Base-by-base conservation (phyloP, 2,797 vertebrate species). In the Alcedo atthis region DNA sequence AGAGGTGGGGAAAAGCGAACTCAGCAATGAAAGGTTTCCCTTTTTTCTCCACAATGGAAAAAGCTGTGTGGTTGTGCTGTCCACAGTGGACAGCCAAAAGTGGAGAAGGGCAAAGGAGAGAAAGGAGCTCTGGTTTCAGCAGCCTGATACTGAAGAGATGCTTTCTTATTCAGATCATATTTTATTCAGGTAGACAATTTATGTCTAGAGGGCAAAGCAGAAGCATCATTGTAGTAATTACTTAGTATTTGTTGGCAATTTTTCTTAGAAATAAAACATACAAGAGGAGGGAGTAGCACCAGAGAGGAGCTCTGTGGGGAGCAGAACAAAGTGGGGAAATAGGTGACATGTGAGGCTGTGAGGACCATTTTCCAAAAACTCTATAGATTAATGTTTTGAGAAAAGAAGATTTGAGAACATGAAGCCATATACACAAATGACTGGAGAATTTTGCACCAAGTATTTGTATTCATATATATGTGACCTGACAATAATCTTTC, bases 291-390 rank as follows among this genome's bases (percentile, higher is more conserved):
- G 5, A 77, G 87, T 24, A 12, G 46, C 18, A 54, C 5, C 2
- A 46, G 26, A 5, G 16, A 57, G 24, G 10, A 5, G 2, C 67
- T 57, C 7, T 67, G 2, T 13, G 20, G 55, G 77, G 13, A 70
- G 5, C 17, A 45, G 14, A 63, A 26, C 4, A 73, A 58, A 90
- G 12, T 0, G 0, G 2, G 2, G 6, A 54, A n/a, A 71, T 26
- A 79, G 10, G 7, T 32, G 5, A 8, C 40, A 8, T 40, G 7
- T 43, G 30, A 84, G 11, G 5, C 17, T 76, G 16, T 59, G 37
- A 82, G 9, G 15, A 46, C 1, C 18, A 28, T 54, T 37, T 42
- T 84, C 26, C 9, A 11, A 49, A 63, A 83, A 70, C 14, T 1
- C 7, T 48, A 4, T n/a, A 9, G 14, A 54, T 48, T 7, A 91